phyloP scores from a whole-genome alignment of 1,140 invertebrate genomes.

The Orchesella cincta region DNA sequence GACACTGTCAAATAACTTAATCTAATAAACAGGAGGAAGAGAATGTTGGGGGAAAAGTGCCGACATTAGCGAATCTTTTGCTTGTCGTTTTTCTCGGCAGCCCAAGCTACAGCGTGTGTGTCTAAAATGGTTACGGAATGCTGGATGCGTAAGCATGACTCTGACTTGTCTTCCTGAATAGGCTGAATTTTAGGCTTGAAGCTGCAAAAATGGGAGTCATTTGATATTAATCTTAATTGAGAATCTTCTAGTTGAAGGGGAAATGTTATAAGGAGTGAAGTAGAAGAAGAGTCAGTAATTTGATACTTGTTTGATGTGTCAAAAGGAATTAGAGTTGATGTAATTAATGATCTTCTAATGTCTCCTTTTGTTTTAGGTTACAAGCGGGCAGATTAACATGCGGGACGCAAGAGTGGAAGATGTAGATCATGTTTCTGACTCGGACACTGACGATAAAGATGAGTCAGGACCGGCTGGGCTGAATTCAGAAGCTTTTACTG shows the following conservation, averaged over 20 bases:
- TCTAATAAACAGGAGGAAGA: constrained; percentile 2
- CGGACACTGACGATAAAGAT: constrained; percentile 83
- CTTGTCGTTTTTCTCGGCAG: neutral
- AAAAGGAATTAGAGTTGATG: constrained; percentile 19
- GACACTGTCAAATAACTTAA: constrained; percentile 23
- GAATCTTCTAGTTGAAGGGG: neutral
- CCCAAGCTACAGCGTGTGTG: too few species aligned
- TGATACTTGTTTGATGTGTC: constrained; percentile 22
- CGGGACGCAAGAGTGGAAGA: constrained; percentile 88
- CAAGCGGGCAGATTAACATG: constrained; percentile 93
- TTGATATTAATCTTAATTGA: constrained; percentile 24
- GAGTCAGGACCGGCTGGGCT: constrained; percentile 67
- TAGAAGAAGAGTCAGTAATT: constrained; percentile 10
- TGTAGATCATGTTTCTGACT: constrained; percentile 88
- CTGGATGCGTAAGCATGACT: too few species aligned
- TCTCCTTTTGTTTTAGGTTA: constrained; percentile 65
- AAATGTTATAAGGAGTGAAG: neutral
- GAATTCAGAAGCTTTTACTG: constrained; percentile 63
- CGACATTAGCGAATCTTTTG: neutral
- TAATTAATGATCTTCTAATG: constrained; percentile 23
- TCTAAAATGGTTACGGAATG: too few species aligned
- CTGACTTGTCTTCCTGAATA: too few species aligned
- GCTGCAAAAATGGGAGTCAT: constrained; percentile 4
- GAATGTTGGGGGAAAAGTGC: neutral
- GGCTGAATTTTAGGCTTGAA: too few species aligned